phyloP scores from a whole-genome alignment of 2,888 invertebrate genomes.

The Trachelus troglodyta region DNA sequence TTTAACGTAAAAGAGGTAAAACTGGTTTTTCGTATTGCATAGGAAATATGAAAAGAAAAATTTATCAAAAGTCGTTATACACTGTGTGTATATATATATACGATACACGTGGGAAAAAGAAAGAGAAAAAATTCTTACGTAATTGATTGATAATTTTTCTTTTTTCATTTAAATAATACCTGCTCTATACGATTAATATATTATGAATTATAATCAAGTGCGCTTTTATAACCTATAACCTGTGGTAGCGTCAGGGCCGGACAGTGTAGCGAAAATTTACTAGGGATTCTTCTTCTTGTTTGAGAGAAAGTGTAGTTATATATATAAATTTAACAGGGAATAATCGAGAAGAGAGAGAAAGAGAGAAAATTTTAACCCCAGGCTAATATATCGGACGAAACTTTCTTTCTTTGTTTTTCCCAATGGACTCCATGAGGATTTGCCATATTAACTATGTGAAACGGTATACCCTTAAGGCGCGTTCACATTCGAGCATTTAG shows the following conservation, averaged over 20 bases:
- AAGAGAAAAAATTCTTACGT: neutral
- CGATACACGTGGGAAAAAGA: neutral
- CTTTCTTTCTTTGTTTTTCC: neutral
- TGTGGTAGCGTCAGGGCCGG: conserved; percentile 11
- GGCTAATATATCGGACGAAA: neutral
- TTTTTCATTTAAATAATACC: neutral
- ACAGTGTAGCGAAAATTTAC: neutral
- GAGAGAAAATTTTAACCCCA: neutral
- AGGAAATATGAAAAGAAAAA: neutral
- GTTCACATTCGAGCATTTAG: neutral
- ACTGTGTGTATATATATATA: neutral
- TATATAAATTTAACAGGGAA: neutral
- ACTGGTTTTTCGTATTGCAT: neutral
- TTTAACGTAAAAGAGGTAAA: neutral
- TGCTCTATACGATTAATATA: neutral
- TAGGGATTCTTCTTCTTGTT: conserved; percentile 16
- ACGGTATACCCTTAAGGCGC: neutral
- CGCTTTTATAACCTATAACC: neutral
- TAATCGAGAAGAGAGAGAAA: neutral
- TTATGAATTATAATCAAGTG: neutral
- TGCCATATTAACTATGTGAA: neutral
- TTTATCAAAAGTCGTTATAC: neutral
- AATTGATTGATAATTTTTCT: neutral
- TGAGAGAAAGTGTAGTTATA: conserved; percentile 26
- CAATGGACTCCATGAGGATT: neutral